A percentile compares a stretch with the other conserved stretches of the same genome.
Conservation (phyloP, 92 coral and sea anemone species). For the Porites evermanni region DNA sequence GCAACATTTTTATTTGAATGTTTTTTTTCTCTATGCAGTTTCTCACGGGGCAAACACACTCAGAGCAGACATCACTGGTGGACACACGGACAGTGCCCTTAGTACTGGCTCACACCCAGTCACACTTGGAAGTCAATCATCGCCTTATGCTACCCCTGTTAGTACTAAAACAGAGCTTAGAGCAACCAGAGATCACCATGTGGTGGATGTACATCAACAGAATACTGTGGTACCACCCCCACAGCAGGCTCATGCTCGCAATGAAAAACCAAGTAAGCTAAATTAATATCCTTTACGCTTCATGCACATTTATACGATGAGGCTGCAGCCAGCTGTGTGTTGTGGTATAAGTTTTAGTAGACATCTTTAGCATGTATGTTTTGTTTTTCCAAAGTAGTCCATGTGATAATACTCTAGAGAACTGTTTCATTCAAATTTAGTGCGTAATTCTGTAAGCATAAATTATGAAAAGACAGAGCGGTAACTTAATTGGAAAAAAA, state of each 20-base stretch:
- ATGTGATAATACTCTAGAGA: no score
- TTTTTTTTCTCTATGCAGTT: not conserved
- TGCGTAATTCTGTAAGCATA: no score
- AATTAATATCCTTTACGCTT: not conserved
- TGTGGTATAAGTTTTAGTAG: no score
- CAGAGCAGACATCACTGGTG: not conserved
- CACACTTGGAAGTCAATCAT: not conserved
- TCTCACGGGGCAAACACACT: conserved; percentile 12
- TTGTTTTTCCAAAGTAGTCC: no score
- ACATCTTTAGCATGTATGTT: no score
- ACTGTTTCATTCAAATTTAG: no score
- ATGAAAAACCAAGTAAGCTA: conserved; percentile 67
- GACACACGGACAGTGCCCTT: conserved; percentile 2
- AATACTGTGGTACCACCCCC: conserved; percentile 70
- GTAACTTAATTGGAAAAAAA: no score
- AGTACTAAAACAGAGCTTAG: conserved; percentile 79
- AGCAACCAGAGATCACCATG: conserved; percentile 83
- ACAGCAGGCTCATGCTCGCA: conserved; percentile 71
- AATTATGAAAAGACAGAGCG: no score
- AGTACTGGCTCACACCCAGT: conserved; percentile 1
- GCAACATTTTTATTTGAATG: no score
- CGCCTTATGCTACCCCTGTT: conserved; percentile 63
- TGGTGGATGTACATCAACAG: conserved; percentile 87
- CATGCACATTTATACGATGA: no score
- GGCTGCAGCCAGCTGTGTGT: no score